phyloP scores from a whole-genome alignment of 1,140 invertebrate genomes.

The Macrostomum lignano region DNA sequence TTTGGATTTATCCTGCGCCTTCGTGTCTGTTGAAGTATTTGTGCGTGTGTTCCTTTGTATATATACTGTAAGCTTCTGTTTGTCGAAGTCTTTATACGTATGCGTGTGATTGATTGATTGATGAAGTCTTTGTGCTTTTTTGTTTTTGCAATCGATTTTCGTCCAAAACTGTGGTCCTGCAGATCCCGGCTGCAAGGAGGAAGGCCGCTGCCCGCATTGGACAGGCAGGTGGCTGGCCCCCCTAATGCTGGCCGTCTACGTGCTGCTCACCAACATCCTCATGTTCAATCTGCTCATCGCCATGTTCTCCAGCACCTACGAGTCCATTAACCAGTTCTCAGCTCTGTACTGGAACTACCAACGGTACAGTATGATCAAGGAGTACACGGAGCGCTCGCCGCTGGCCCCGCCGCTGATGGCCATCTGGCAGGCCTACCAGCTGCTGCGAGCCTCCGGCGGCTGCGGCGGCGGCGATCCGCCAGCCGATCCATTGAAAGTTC shows the following conservation, averaged over 20 bases:
- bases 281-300: slow-evolving; percentile 25
- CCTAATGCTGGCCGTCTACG: slow-evolving; percentile 18
- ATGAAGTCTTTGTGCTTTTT: no score
- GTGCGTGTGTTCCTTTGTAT: no score
- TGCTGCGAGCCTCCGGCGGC: no score
- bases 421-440: slow-evolving; percentile 13
- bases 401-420: slow-evolving; percentile 27
- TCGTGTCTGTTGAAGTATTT: no score
- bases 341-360: slow-evolving; percentile 15
- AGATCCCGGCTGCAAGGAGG: slow-evolving; percentile 1
- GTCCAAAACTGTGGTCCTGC: no score
- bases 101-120: no score
- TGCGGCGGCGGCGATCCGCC: no score
- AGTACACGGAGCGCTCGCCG: slow-evolving; percentile 24
- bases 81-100: no score
- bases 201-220: slow-evolving; percentile 8
- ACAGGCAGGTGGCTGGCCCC: slow-evolving; percentile 10
- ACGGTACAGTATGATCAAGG: slow-evolving; percentile 20
- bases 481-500: no score
- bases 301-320: slow-evolving; percentile 12
- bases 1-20: no score
- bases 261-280: slow-evolving; percentile 22
- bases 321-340: slow-evolving; percentile 6
- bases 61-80: no score
- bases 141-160: no score